Percentiles rank a stretch among this genome's conserved stretches.
Evolutionary conservation across 2,888 invertebrate species (phyloP).

Genomic region (Nysson spinosus): DNA sequence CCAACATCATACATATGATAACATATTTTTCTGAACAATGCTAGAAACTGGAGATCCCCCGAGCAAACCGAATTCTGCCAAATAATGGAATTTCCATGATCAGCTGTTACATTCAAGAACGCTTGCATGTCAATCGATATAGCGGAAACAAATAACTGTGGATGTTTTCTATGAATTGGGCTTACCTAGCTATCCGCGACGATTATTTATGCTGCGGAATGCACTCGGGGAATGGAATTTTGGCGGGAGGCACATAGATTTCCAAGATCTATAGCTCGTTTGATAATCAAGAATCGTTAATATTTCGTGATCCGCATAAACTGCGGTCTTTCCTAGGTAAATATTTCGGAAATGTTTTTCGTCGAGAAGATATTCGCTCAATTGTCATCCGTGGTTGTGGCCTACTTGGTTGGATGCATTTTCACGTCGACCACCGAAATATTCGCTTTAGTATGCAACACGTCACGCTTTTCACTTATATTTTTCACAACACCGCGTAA

Average conservation of each 20-base stretch:
- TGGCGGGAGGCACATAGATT: conserved; percentile 54
- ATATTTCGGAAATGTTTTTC: conserved; percentile 43
- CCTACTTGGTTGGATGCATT: conserved; percentile 74
- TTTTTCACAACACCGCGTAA: conserved; percentile 60
- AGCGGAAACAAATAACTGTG: conserved; percentile 12
- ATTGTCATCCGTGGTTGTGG: conserved; percentile 76
- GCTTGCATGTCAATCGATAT: conserved; percentile 3
- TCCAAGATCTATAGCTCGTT: conserved; percentile 23
- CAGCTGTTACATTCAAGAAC: conserved; percentile 9
- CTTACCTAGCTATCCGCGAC: conserved; percentile 57
- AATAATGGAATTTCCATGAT: conserved; percentile 35
- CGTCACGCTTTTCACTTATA: conserved; percentile 59
- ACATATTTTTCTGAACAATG: conserved; percentile 41
- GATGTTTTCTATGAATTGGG: conserved; percentile 51
- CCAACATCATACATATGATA: conserved; percentile 56
- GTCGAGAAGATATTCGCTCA: conserved; percentile 64
- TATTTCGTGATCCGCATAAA: conserved; percentile 17
- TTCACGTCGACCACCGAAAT: conserved; percentile 51
- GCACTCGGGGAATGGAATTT: conserved; percentile 50
- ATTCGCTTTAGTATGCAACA: conserved; percentile 43
- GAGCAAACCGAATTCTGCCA: conserved; percentile 31
- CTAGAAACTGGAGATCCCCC: conserved; percentile 32
- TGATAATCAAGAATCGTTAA: conserved; percentile 10
- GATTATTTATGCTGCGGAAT: conserved; percentile 66
- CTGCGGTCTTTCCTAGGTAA: conserved; percentile 17